These are phyloP conservation scores for Parauchenoglanis ngamensis DNA, from an alignment of 2,797 vertebrate species.

Conservation along the genomic window DNA sequence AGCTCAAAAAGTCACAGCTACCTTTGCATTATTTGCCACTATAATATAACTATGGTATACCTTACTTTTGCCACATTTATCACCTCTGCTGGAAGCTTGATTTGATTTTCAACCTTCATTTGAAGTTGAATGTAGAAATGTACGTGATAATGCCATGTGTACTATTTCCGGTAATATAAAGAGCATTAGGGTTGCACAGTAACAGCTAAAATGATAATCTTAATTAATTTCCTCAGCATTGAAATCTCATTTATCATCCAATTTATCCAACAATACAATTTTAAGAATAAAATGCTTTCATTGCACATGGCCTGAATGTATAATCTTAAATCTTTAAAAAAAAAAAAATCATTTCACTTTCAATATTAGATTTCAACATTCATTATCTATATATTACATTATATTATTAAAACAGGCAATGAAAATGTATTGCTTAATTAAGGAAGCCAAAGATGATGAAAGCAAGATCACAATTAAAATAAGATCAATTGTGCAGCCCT, in stretches of 20 bases:
- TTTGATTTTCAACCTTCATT: background rate
- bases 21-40: background rate
- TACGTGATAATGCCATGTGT: background rate
- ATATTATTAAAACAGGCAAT: background rate
- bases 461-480: background rate
- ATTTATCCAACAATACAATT: too few species aligned
- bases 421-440: background rate
- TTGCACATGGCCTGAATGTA: background rate
- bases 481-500: background rate
- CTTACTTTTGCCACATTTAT: background rate
- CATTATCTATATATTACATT: background rate
- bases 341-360: background rate
- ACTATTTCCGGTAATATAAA: background rate
- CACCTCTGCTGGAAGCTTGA: background rate
- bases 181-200: constrained; percentile 1
- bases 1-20: background rate
- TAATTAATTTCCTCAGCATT: background rate
- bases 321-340: too few species aligned
- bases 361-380: background rate
- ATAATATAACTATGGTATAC: background rate
- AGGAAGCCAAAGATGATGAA: background rate
- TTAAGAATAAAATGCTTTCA: background rate
- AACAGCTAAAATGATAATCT: background rate
- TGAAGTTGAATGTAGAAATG: background rate
- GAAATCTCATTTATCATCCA: background rate